Conservation (phyloP, 2,797 vertebrate species). For the Lates japonicus region DNA sequence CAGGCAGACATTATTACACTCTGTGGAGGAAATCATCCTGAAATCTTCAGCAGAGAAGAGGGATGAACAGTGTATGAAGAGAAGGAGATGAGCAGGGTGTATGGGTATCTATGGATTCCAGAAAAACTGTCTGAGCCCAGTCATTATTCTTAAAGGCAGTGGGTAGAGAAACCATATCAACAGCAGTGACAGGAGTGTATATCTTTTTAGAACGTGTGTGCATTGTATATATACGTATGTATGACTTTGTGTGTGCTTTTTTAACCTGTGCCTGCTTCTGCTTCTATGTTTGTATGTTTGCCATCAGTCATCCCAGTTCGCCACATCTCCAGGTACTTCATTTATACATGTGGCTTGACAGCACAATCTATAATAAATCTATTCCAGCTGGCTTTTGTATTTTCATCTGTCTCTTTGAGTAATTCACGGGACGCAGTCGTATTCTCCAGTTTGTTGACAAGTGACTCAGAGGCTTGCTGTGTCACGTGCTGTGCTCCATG, state of each 20-base stretch:
- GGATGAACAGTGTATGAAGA: conserved; percentile 24
- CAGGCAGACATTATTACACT: conserved; percentile 29
- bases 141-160: conserved; percentile 58
- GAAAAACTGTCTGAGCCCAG: conserved; percentile 17
- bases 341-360: conserved; percentile 55
- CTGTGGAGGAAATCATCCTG: conserved; percentile 43
- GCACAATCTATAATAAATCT: conserved; percentile 52
- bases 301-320: conserved; percentile 41
- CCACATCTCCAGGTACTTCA: conserved; percentile 35
- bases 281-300: conserved; percentile 42
- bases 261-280: conserved; percentile 18
- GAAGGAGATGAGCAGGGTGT: conserved; percentile 28
- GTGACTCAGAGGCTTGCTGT: conserved; percentile 5
- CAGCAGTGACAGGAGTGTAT: conserved; percentile 25
- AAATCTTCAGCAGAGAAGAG: conserved; percentile 50
- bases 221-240: not conserved
- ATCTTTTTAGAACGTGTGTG: conserved; percentile 16
- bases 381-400: conserved; percentile 30
- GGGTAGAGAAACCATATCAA: conserved; percentile 46
- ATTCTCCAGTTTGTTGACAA: conserved; percentile 34
- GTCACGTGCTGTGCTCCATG: conserved; percentile 12
- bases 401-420: conserved; percentile 48
- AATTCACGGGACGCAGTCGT: conserved; percentile 44
- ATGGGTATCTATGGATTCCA: conserved; percentile 35
- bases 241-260: not conserved